Evolutionary conservation across 2,797 vertebrate species (phyloP), one percentile per base, ranked within the genome.

Genomic region (Acropternis orthonyx): DNA sequence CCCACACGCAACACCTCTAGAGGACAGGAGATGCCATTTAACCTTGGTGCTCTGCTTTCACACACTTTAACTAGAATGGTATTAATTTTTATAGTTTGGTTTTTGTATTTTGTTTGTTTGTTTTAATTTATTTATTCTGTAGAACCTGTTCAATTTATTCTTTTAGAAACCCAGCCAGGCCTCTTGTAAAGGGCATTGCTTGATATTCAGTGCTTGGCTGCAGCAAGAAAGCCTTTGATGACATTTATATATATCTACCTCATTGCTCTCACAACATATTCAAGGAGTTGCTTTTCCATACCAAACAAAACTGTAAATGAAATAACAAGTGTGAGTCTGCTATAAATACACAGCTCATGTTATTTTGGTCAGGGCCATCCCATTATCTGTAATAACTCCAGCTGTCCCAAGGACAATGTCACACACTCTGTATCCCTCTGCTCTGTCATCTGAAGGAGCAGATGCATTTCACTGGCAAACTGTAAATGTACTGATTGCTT

Each of bases 401-500:
- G 88, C 91, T 94, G 92, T 91, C 95, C 81, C 88, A 91, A 94
- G 92, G 95, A 92, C 91, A 94, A 44, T 74, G 88, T 84, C 93
- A 91, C 59, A 78, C 21, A 28, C 34, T 32, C 68, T 24, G 9
- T 8, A 58, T 61, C 80, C 83, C 77, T 48, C 67, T 83, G 76
- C 82, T 63, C 1, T 13, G 6, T 5, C 82, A 36, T 43, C 51
- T 69, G 62, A 30, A 92, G 82, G 39, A 89, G 77, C 61, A 85
- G 69, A 81, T 41, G 55, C 2, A 76, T 23, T 63, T 49, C 3
- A 3, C n/a, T 37, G 24, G 17, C 62, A 72, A 67, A 37, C 68
- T 72, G 24, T 12, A 34, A 41, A 41, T 6, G 20, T 10, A 17
- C 63, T 88, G 77, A 54, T 78, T 78, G 54, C 49, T 86, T 46